Evolutionary conservation across 2,797 vertebrate species (phyloP), one percentile per base, ranked within the genome.

Genomic region (Champsocephalus gunnari): DNA sequence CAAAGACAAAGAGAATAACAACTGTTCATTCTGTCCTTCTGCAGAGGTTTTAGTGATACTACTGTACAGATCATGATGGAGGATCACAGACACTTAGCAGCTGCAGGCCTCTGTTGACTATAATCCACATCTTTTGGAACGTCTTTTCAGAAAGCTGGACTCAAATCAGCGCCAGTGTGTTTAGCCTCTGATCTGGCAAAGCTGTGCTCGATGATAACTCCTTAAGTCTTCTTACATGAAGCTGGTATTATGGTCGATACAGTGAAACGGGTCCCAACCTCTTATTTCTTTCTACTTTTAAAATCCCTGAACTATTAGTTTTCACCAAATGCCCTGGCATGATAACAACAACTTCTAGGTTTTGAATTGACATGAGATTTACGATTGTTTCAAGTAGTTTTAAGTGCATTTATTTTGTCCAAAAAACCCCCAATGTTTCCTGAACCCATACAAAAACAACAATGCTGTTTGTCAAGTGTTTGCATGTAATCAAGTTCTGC

Each of bases 401-500:
- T 14, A 44, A 12, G 9, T 57, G 1, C 14, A 13, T 16, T 9
- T 50, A 6, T 34, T 38, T 28, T 5, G 28, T 28, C 28, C 28
- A 28, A 28, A 9, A 38, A 38, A 38, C 0, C 0, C 34, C 34
- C 34, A 38, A 2, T 38, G 34, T 67, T 28, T 61, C 41, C 13
- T 21, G 16, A 43, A 55, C 6, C 10, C 16, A 6, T 5, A 55
- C 17, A 56, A 64, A n/a, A 64, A 32, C 12, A 66, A 66, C 16
- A 47, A 14, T 62, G 32, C 50, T 38, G 14, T 75, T 76, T 66
- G 34, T 74, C 28, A 28, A 28, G 28, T 28, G 28, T 28, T 28
- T 11, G 14, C 10, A 54, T 61, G 49, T 77, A 71, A 77, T 77
- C 60, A 34, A 49, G 64, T 71, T 71, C 9, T 0, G 9, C 58